A percentile compares a stretch with the other conserved stretches of the same genome.
These are phyloP conservation scores for Aphidius colemani DNA, from an alignment of 2,888 invertebrate species.

Conservation along the genomic window DNA sequence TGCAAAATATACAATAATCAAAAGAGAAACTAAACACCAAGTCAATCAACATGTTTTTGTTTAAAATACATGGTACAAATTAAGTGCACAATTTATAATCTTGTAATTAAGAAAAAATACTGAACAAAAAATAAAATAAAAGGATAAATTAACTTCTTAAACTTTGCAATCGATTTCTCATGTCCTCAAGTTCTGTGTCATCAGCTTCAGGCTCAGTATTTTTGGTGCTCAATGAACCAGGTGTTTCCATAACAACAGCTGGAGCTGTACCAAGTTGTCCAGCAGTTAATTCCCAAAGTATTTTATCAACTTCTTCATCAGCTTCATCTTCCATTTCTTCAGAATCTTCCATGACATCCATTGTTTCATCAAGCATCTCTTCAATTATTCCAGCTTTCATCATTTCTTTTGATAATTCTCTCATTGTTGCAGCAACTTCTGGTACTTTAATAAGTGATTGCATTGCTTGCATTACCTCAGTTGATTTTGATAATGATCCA, in stretches of 20 bases:
- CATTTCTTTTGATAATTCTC: slow-evolving; percentile 98
- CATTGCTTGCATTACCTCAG: slow-evolving; percentile 99
- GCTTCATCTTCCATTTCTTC: slow-evolving; percentile 97
- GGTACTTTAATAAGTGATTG: slow-evolving; percentile 87
- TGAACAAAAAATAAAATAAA: background rate
- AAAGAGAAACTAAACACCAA: background rate
- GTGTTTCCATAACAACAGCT: slow-evolving; percentile 71
- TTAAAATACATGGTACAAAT: too few species aligned
- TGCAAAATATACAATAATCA: background rate
- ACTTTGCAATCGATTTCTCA: slow-evolving; percentile 87
- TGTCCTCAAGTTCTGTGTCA: slow-evolving; percentile 85
- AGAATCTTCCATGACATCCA: slow-evolving; percentile 89
- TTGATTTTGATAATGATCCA: slow-evolving; percentile 91
- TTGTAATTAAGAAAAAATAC: background rate
- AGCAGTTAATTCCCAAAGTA: slow-evolving; percentile 87
- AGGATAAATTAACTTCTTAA: slow-evolving; percentile 74
- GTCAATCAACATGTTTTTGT: too few species aligned
- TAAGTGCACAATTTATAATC: too few species aligned
- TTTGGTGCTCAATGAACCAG: slow-evolving; percentile 65
- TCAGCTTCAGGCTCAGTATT: slow-evolving; percentile 69
- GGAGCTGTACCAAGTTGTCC: slow-evolving; percentile 93
- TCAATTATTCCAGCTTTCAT: slow-evolving; percentile 98
- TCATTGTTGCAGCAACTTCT: slow-evolving; percentile 95
- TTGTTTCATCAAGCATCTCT: slow-evolving; percentile 98
- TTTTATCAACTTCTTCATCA: slow-evolving; percentile 90